Evolutionary conservation across 2,113 vertebrate species (phyloP).

Genomic region (Dasyornis broadbenti): DNA sequence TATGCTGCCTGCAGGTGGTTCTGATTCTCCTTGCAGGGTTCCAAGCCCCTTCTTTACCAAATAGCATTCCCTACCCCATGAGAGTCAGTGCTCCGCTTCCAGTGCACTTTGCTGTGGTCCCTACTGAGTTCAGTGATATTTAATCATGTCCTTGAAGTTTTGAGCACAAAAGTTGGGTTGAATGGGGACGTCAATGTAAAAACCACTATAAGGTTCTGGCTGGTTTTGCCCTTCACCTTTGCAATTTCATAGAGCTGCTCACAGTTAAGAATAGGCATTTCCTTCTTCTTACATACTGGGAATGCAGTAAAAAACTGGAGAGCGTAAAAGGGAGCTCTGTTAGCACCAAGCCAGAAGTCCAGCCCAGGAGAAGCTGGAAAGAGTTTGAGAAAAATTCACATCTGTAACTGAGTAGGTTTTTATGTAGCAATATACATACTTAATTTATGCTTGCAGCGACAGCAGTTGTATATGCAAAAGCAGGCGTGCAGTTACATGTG

Average conservation of each 20-base stretch:
- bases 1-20: not conserved
- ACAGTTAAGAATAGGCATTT: not conserved
- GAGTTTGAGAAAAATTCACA: not conserved
- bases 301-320: not conserved
- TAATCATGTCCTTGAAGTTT: not conserved
- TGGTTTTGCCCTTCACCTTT: not conserved
- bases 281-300: not conserved
- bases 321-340: not conserved
- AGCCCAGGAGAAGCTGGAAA: not conserved
- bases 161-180: not conserved
- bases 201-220: not conserved
- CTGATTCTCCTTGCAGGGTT: not conserved
- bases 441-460: constrained; percentile 48
- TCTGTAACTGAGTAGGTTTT: constrained; percentile 24
- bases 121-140: not conserved
- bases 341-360: not conserved
- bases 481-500: constrained; percentile 23
- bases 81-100: not conserved
- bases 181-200: not conserved
- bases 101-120: not conserved
- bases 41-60: not conserved
- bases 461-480: constrained; percentile 43
- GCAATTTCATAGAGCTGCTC: not conserved
- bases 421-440: constrained; percentile 41
- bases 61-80: rapidly evolving